Conservation (phyloP, 1,140 invertebrate species). For the Papilio aristodemus region DNA sequence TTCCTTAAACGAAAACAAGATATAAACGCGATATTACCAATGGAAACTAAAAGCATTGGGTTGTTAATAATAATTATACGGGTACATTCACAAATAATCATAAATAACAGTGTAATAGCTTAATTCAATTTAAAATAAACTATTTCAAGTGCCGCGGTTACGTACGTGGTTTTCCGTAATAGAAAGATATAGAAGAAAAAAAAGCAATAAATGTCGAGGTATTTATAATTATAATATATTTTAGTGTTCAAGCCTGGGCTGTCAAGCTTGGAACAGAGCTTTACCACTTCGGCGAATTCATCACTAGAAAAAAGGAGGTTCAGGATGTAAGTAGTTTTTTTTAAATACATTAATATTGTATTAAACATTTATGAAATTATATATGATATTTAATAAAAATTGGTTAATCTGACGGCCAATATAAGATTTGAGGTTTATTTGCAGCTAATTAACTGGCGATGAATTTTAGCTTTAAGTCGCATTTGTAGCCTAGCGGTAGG, state of each 20-base stretch:
- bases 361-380: too few relatives aligned
- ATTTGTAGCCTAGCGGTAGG: too few relatives aligned
- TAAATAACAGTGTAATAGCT: background rate
- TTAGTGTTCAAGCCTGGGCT: constrained; percentile 86
- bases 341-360: too few relatives aligned
- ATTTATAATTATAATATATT: constrained; percentile 29
- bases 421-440: too few relatives aligned
- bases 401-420: too few relatives aligned
- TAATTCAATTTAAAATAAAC: constrained; percentile 7
- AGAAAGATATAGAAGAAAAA: too few relatives aligned
- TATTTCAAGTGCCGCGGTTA: background rate
- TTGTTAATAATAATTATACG: background rate
- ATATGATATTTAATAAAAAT: too few relatives aligned
- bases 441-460: too few relatives aligned
- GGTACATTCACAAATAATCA: background rate
- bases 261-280: constrained; percentile 86
- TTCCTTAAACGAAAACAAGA: background rate
- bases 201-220: too few relatives aligned
- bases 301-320: constrained; percentile 86
- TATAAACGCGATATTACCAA: background rate
- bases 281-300: constrained; percentile 86
- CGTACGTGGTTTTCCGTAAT: background rate
- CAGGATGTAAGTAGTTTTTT: constrained; percentile 80
- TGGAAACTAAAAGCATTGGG: background rate
- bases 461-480: too few relatives aligned